Conservation (phyloP, 2,113 vertebrate species). For the Sylvietta virens region DNA sequence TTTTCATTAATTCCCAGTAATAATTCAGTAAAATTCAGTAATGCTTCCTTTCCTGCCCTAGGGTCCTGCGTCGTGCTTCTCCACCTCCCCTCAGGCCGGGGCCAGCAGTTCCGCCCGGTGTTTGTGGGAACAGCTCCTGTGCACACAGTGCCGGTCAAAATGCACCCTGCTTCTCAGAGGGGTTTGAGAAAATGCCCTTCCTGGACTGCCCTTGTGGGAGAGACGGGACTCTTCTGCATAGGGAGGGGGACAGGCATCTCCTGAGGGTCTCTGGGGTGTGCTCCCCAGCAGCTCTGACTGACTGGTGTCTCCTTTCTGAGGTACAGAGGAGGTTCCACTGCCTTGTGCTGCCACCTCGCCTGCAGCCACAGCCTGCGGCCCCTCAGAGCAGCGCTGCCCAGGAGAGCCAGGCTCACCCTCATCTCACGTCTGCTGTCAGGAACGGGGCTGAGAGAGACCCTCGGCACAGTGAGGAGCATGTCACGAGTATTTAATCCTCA, state of each 20-base stretch:
- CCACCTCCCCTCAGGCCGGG: background rate
- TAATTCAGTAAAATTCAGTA: too few species aligned
- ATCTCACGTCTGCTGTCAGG: background rate
- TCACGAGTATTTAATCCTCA: background rate
- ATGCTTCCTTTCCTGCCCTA: background rate
- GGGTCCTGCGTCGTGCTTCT: background rate
- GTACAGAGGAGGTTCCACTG: background rate
- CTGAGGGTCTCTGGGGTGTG: background rate
- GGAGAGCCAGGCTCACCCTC: background rate
- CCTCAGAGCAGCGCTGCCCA: background rate
- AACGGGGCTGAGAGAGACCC: background rate
- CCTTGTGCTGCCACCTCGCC: accelerated
- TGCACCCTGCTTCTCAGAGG: background rate
- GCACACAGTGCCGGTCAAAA: background rate
- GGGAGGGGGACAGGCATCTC: background rate
- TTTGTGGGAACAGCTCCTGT: background rate
- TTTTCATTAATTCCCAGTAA: too few species aligned
- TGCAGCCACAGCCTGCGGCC: background rate
- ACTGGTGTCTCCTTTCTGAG: background rate
- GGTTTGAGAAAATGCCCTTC: background rate
- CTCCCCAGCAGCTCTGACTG: background rate
- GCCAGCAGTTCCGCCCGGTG: background rate
- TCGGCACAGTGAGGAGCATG: background rate
- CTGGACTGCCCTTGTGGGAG: background rate
- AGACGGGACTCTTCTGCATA: background rate